These are phyloP conservation scores for Artemia franciscana DNA, from an alignment of 1,140 invertebrate species.

Conservation along the genomic window DNA sequence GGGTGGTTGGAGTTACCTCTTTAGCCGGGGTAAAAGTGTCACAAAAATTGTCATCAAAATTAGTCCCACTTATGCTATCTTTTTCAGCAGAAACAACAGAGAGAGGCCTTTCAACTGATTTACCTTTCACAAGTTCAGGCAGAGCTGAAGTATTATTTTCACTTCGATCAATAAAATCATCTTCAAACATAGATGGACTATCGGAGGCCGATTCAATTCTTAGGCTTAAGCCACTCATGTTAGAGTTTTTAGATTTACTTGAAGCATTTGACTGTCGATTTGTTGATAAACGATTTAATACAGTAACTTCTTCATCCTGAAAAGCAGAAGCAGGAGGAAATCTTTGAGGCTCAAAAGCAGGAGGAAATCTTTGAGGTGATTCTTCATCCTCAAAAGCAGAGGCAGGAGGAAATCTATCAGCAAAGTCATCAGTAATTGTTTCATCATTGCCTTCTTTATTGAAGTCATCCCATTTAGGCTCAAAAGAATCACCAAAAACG, in stretches of 20 bases:
- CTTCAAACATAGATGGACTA: constrained; percentile 36
- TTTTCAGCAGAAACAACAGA: constrained; percentile 18
- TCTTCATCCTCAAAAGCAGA: constrained; percentile 5
- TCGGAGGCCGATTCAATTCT: background rate
- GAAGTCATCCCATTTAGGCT: background rate
- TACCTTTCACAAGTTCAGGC: background rate
- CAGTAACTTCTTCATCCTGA: background rate
- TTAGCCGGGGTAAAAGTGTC: constrained; percentile 13
- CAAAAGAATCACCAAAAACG: constrained; percentile 3
- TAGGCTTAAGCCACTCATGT: background rate
- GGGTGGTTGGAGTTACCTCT: constrained; percentile 10
- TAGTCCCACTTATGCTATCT: background rate
- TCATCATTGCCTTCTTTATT: background rate
- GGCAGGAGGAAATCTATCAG: constrained; percentile 4
- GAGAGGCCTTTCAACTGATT: background rate
- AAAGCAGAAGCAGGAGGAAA: constrained; percentile 4
- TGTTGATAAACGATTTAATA: background rate
- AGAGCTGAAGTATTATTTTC: constrained; percentile 11
- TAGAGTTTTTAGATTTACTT: background rate
- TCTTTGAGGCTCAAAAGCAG: no score
- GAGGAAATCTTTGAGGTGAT: no score
- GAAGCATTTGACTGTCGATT: background rate
- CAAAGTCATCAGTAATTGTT: constrained; percentile 5
- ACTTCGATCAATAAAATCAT: constrained; percentile 36
- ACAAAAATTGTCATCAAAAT: constrained; percentile 11